These are phyloP conservation scores for Rotaria socialis DNA, from an alignment of 2,888 invertebrate species.

Conservation along the genomic window DNA sequence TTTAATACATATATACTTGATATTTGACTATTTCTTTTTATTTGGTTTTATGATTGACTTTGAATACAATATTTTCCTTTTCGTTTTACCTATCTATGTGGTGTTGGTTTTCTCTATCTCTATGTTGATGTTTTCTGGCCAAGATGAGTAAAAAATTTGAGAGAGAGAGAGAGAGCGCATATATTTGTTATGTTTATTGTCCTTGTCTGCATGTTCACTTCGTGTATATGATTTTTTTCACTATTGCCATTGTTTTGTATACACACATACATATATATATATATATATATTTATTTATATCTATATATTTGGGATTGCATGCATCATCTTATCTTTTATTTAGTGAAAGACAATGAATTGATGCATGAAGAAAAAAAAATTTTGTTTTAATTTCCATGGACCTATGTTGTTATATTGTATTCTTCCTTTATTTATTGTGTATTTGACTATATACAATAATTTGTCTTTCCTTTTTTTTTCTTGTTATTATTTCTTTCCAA, in stretches of 20 bases:
- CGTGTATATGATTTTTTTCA: background rate
- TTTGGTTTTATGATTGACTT: background rate
- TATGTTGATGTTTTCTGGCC: background rate
- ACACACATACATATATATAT: background rate
- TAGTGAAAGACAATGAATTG: background rate
- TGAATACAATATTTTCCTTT: too few species aligned
- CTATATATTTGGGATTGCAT: background rate
- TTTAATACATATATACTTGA: background rate
- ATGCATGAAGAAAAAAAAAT: background rate
- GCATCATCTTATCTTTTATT: background rate
- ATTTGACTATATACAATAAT: slow-evolving; percentile 3
- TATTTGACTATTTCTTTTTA: background rate
- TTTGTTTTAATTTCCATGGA: background rate
- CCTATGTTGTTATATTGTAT: background rate
- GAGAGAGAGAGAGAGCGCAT: background rate
- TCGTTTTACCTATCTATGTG: background rate
- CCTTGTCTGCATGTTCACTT: slow-evolving; percentile 21
- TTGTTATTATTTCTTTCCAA: slow-evolving; percentile 9
- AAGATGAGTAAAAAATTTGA: background rate
- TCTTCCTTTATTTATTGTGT: slow-evolving; percentile 5
- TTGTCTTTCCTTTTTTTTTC: background rate
- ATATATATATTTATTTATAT: background rate
- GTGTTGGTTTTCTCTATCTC: background rate
- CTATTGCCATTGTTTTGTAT: background rate
- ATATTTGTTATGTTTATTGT: background rate